Evolutionary conservation across 2,113 vertebrate genomes (phyloP).

Genomic region (Podarcis muralis): DNA sequence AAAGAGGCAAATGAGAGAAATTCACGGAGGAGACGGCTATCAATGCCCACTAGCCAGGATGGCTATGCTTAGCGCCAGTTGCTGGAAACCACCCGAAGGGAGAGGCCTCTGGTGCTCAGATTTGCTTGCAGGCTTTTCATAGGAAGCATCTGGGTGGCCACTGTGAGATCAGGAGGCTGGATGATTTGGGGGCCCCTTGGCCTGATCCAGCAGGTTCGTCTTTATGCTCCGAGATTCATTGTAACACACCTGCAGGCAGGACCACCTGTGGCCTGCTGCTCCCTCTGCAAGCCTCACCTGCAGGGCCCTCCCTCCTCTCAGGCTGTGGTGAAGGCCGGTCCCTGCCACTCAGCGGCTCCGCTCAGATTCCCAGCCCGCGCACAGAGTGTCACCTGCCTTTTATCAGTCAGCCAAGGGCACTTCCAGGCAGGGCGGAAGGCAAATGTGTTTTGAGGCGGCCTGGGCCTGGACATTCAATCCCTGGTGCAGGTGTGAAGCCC

Average conservation of each 20-base stretch:
- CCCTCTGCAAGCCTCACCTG: not conserved
- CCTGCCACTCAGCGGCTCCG: not conserved
- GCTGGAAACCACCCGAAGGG: not conserved
- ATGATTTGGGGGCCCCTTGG: too few species aligned
- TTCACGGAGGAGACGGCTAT: not conserved
- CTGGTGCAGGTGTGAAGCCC: conserved; percentile 11
- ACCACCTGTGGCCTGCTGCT: not conserved
- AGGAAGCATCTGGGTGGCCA: too few species aligned
- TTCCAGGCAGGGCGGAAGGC: not conserved
- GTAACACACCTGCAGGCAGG: not conserved
- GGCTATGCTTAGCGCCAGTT: not conserved
- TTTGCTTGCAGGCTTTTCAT: not conserved
- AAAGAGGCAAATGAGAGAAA: not conserved
- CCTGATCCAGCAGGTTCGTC: too few species aligned
- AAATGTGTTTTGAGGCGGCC: not conserved
- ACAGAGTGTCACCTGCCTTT: not conserved
- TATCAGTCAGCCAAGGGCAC: not conserved
- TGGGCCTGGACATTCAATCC: conserved; percentile 33
- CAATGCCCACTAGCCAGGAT: not conserved
- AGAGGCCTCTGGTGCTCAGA: not conserved
- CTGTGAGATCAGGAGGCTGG: too few species aligned
- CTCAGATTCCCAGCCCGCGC: not conserved
- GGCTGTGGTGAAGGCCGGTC: not conserved
- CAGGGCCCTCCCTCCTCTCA: not conserved
- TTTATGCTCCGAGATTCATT: too few species aligned